phyloP scores from a whole-genome alignment of 2,888 invertebrate species.

The Fragum sueziense region DNA sequence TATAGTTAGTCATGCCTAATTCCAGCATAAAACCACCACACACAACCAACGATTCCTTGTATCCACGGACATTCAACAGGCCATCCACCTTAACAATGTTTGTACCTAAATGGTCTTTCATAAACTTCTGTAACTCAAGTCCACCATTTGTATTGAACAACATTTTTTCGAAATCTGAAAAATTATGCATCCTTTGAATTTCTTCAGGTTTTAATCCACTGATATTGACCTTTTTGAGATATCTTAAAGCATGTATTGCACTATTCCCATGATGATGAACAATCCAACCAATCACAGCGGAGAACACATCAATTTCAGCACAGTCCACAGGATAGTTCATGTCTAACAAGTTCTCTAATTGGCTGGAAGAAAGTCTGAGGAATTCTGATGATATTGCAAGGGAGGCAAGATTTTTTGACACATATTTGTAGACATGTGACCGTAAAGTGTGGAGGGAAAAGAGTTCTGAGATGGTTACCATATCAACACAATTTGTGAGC shows the following conservation, averaged over 20 bases:
- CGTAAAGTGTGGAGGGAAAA: constrained; percentile 86
- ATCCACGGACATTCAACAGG: constrained; percentile 84
- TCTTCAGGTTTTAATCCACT: constrained; percentile 78
- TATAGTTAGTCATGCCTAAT: constrained; percentile 86
- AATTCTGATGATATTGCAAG: constrained; percentile 86
- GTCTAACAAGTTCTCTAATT: constrained; percentile 86
- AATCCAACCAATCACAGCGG: constrained; percentile 86
- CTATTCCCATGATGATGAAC: constrained; percentile 82
- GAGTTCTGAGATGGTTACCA: constrained; percentile 88
- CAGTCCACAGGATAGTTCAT: constrained; percentile 89
- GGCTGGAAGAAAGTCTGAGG: constrained; percentile 85
- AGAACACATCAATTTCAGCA: constrained; percentile 85
- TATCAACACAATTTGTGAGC: constrained; percentile 88
- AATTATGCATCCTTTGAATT: constrained; percentile 49
- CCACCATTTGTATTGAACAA: constrained; percentile 29
- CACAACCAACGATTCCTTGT: constrained; percentile 87
- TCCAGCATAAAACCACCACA: constrained; percentile 86
- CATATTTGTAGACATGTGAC: constrained; percentile 86
- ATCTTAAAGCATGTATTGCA: constrained; percentile 82
- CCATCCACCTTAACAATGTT: constrained; percentile 46
- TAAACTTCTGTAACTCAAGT: constrained; percentile 17
- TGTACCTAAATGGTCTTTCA: not conserved
- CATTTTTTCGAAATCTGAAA: constrained; percentile 51
- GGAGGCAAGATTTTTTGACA: constrained; percentile 86
- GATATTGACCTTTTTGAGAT: constrained; percentile 84